Percentiles rank a stretch among this genome's conserved stretches.
Conservation (phyloP, 2,797 vertebrate genomes). For the Siniperca obscura region DNA sequence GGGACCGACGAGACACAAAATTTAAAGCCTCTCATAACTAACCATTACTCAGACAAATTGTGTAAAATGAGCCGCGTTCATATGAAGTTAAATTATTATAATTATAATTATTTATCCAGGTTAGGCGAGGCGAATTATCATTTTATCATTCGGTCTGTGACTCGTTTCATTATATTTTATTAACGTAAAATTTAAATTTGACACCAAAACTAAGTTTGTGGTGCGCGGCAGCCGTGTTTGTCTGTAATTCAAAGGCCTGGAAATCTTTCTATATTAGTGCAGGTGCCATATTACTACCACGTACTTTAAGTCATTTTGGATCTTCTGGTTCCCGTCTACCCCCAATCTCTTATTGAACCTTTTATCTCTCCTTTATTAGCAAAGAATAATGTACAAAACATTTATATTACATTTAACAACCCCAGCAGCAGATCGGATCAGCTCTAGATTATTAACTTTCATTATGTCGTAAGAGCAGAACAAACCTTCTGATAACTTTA, state of each 20-base stretch:
- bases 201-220: too few relatives aligned
- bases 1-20: neutral
- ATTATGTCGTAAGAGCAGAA: neutral
- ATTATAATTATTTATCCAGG: neutral
- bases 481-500: too few relatives aligned
- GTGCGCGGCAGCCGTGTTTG: neutral
- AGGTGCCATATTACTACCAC: neutral
- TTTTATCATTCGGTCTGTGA: neutral
- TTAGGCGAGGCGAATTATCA: neutral
- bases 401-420: too few relatives aligned
- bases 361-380: too few relatives aligned
- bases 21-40: neutral
- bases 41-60: neutral
- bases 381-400: too few relatives aligned
- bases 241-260: neutral
- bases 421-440: too few relatives aligned
- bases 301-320: neutral
- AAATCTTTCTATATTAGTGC: neutral
- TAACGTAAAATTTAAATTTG: too few relatives aligned
- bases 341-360: too few relatives aligned
- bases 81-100: neutral
- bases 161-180: too few relatives aligned
- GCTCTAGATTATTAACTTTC: neutral
- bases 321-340: neutral
- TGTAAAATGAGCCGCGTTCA: neutral